phyloP scores from a whole-genome alignment of 2,888 invertebrate species.

The Nemurella pictetii region DNA sequence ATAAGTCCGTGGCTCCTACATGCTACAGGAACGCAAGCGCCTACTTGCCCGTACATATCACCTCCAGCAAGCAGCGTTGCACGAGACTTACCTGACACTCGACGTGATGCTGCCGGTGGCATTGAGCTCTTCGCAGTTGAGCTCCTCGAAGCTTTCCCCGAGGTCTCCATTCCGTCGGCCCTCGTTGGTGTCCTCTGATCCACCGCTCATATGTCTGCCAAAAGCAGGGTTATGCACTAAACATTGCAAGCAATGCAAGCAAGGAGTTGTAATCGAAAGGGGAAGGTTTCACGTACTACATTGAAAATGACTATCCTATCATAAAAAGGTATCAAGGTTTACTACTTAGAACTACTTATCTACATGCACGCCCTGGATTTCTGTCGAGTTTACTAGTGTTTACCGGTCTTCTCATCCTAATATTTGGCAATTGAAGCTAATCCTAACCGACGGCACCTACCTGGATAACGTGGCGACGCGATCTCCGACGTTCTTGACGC shows the following conservation, averaged over 20 bases:
- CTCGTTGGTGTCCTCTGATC: conserved; percentile 71
- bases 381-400: no score
- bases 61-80: no score
- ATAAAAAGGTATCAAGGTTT: no score
- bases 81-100: conserved; percentile 46
- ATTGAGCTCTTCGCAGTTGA: conserved; percentile 49
- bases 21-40: no score
- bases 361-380: no score
- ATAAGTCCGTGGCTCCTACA: no score
- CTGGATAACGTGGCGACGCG: conserved; percentile 70
- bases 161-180: conserved; percentile 43
- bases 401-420: no score
- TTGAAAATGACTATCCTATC: no score
- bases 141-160: conserved; percentile 55
- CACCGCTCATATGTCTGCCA: conserved; percentile 69
- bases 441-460: neutral
- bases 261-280: neutral
- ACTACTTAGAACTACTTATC: no score
- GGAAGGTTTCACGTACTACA: no score
- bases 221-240: neutral
- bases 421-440: neutral
- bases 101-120: conserved; percentile 49
- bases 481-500: conserved; percentile 74
- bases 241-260: neutral
- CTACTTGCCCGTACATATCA: no score